Conservation (phyloP, 2,888 invertebrate species). For the Drosophila rellima region DNA sequence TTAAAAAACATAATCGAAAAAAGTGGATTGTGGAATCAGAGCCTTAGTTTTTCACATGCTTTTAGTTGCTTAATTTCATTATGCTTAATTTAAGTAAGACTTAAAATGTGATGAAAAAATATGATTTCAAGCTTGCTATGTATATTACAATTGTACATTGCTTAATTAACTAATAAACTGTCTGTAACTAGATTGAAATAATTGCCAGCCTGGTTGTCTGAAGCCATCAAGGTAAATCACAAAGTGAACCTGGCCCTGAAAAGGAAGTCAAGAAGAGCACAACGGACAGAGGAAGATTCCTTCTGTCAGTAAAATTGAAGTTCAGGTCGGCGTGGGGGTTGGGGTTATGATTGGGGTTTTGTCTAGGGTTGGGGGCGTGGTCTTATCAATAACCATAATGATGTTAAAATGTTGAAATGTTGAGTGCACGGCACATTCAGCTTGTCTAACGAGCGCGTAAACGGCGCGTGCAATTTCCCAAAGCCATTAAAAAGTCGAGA, state of each 20-base stretch:
- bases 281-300: not conserved
- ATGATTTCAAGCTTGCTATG: not conserved
- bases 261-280: not conserved
- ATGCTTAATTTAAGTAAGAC: not conserved
- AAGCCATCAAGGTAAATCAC: constrained; percentile 37
- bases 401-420: constrained; percentile 49
- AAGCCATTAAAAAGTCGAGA: constrained; percentile 73
- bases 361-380: constrained; percentile 13
- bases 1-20: too few relatives aligned
- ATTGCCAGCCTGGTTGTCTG: constrained; percentile 12
- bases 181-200: constrained; percentile 12
- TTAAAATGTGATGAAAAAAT: not conserved
- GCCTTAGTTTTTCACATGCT: too few relatives aligned
- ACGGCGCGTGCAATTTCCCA: constrained; percentile 80
- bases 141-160: not conserved
- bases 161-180: constrained; percentile 17
- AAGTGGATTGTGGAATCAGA: too few relatives aligned
- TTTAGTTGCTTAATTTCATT: not conserved
- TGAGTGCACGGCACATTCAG: constrained; percentile 51
- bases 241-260: not conserved
- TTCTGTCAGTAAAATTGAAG: not conserved
- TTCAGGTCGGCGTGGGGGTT: not conserved
- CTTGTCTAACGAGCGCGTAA: constrained; percentile 77
- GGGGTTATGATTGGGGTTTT: not conserved
- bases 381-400: constrained; percentile 79